Evolutionary conservation across 2,888 invertebrate species (phyloP), one percentile per base, ranked within the genome.

Genomic region (Scaptomyza tumidula): DNA sequence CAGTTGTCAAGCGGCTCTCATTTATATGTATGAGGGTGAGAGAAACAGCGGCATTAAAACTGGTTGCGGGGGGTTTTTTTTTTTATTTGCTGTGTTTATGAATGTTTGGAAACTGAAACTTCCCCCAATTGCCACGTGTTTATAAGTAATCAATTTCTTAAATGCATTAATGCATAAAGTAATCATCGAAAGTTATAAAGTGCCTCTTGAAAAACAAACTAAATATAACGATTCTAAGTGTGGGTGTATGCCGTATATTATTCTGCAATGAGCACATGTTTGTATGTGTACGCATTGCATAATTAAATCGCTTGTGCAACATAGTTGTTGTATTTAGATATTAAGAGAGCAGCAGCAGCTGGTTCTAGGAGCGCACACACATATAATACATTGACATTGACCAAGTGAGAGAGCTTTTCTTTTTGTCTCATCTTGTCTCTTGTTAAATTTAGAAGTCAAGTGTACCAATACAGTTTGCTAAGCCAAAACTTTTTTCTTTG

Each of bases 401-500:
- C 14, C 61, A 76, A 9, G 13, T 39, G 35, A 54, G 45, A 64
- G 45, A 64, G 60, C 63, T 75, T 77, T 24, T 52, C 56, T 49
- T 6, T 29, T 33, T 24, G 52, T 45, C n/a, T 59, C 64, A 55
- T 66, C 33, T 33, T 67, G 53, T 66, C 86, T 66, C 33, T 33
- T 67, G 53, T 66, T 82, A 85, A 73, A 67, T 78, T 85, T 87
- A 87, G 85, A 82, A 59, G 69, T 75, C 64, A 77, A 75, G 61
- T 71, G 43, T 62, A 46, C 19, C 29, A 58, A 62, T 3, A 43
- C 44, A 37, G 41, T 9, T 48, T 33, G 9, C 41, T 24, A 6
- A 43, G 49, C 49, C 16, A 55, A 57, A 33, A 35, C 0, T 1
- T 7, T 39, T 48, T 11, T 70, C 19, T 35, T 44, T 53, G 19